Base-by-base conservation (phyloP, 2,797 vertebrate genomes). In the Kryptopterus vitreolus region DNA sequence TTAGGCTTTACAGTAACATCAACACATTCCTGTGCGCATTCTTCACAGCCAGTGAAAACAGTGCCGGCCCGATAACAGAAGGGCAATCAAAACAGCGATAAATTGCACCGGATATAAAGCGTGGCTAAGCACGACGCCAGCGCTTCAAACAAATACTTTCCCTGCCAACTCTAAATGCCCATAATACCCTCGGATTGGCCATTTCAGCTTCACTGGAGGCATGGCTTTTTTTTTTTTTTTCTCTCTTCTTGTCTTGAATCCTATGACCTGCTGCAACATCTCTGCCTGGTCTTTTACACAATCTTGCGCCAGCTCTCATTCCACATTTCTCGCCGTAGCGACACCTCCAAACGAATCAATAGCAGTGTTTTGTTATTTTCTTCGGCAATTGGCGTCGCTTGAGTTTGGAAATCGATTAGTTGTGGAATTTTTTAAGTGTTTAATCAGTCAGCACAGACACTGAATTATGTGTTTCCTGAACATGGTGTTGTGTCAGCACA, bases 1-100 rank as follows among this genome's bases (percentile, higher is more conserved):
- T 86, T 83, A 87, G 80, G 83, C 84, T 87, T 86, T 85, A 87
- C 83, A 86, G 87, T 85, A 89, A 88, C 86, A 89, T 89, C 88
- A 90, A 90, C 88, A 90, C 87, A 90, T 89, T 90, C 89, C 88
- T 81, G 85, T 71, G 38, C 77, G 78, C 88, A 90, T 88, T 88
- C 88, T 85, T 88, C 80, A 83, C 35, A 79, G 87, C 86, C 87
- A 87, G 85, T 87, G 88, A 88, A 89, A 89, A 88, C 89, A 88
- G 84, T 81, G 86, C 84, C 72, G 76, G 85, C 78, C 85, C 71
- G 87, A 88, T 89, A 87, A 87, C 86, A 87, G 81, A 87, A 87
- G 84, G 83, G 62, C 87, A 89, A 89, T 89, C 87, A 88, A 87
- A 90, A 90, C 88, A 88, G 71, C 72, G 85, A 87, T 87, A 87